These are phyloP conservation scores for Anser brachyrhynchus DNA, from an alignment of 2,113 vertebrate genomes.

Conservation along the genomic window DNA sequence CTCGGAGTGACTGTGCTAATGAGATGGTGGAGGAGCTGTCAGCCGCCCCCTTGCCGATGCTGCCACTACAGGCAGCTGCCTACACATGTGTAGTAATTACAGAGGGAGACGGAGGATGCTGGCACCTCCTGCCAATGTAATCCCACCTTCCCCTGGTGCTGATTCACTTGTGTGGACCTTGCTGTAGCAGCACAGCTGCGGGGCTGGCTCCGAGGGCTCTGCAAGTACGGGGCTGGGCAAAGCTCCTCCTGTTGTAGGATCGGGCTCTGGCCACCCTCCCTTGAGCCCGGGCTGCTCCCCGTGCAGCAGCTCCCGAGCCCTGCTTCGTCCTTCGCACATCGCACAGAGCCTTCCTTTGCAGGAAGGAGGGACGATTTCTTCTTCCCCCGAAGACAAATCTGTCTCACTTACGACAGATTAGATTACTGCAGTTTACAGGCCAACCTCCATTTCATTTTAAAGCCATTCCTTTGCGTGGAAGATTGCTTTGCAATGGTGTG, in stretches of 20 bases:
- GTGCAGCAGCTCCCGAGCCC: background rate
- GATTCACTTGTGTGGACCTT: slow-evolving; percentile 44
- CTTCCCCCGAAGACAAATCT: background rate
- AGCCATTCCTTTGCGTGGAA: background rate
- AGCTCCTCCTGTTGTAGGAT: background rate
- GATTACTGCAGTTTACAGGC: background rate
- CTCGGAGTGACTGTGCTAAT: slow-evolving; percentile 43
- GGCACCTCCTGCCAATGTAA: slow-evolving; percentile 53
- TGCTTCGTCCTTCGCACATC: accelerated
- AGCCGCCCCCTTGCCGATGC: slow-evolving; percentile 50
- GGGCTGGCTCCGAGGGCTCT: background rate
- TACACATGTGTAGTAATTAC: slow-evolving; percentile 65
- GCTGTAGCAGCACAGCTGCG: background rate
- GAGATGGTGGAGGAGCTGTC: slow-evolving; percentile 54
- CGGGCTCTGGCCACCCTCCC: background rate
- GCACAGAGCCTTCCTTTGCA: background rate
- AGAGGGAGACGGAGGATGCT: slow-evolving; percentile 56
- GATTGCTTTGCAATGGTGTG: background rate
- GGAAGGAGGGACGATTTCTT: background rate
- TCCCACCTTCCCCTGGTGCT: slow-evolving; percentile 30
- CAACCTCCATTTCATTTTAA: slow-evolving; percentile 45
- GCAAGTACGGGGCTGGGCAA: background rate
- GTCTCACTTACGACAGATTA: background rate
- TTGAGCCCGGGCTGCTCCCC: background rate
- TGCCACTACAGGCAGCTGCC: slow-evolving; percentile 64